A percentile compares a stretch with the other conserved stretches of the same genome.
phyloP scores from a whole-genome alignment of 2,888 invertebrate genomes.

The Urechis unicinctus region DNA sequence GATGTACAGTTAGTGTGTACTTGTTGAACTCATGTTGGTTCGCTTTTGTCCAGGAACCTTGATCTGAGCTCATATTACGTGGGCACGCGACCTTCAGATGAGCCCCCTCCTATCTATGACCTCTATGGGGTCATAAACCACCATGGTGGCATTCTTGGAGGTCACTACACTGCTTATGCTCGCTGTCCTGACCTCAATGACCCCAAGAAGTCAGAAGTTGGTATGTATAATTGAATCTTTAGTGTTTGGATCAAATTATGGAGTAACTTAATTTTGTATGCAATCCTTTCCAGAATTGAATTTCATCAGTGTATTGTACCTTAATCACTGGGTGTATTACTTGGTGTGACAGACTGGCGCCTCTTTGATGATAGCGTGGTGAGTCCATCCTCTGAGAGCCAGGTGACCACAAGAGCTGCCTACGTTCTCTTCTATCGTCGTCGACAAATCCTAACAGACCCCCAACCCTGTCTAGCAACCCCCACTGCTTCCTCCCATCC shows the following conservation, averaged over 20 bases:
- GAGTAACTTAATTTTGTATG: background rate
- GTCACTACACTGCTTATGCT: slow-evolving; percentile 55
- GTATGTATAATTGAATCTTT: slow-evolving; percentile 36
- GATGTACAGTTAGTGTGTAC: background rate
- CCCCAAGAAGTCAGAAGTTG: slow-evolving; percentile 46
- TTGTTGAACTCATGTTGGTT: background rate
- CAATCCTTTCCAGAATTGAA: background rate
- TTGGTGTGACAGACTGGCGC: slow-evolving; percentile 16
- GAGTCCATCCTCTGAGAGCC: slow-evolving; percentile 11
- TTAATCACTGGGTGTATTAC: background rate
- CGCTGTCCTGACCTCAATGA: slow-evolving; percentile 44
- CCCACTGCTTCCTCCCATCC: too few relatives aligned
- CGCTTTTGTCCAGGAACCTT: slow-evolving; percentile 39
- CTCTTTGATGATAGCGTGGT: slow-evolving; percentile 26
- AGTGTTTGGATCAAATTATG: too few relatives aligned
- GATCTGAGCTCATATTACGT: slow-evolving; percentile 47
- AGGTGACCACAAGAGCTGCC: slow-evolving; percentile 42
- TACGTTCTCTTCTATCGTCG: slow-evolving; percentile 52
- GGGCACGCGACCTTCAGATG: slow-evolving; percentile 26
- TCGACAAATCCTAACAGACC: too few relatives aligned
- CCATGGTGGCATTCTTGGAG: slow-evolving; percentile 52
- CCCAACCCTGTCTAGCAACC: too few relatives aligned
- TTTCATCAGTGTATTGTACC: background rate
- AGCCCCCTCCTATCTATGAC: slow-evolving; percentile 51
- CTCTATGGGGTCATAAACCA: slow-evolving; percentile 55